Evolutionary conservation across 2,797 vertebrate species (phyloP).

Genomic region (Leuciscus waleckii): DNA sequence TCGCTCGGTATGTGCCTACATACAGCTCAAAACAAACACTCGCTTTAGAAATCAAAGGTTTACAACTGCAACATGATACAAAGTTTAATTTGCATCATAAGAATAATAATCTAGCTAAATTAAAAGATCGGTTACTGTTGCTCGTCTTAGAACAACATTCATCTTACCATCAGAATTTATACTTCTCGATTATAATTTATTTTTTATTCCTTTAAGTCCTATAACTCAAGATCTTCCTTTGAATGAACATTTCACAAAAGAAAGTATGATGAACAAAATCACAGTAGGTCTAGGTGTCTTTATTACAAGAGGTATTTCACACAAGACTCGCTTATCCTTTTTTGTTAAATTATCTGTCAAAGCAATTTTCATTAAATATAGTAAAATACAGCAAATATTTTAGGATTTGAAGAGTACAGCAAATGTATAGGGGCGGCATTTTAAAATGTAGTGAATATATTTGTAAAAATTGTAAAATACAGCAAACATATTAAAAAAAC

Average conservation of each 20-base stretch:
- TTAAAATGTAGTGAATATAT: neutral
- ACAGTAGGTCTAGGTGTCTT: neutral
- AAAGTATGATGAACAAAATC: neutral
- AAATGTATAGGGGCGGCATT: neutral
- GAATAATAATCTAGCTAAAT: neutral
- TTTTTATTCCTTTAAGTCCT: neutral
- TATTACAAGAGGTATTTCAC: neutral
- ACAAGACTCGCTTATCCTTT: neutral
- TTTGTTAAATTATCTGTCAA: neutral
- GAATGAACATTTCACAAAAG: neutral
- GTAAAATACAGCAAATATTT: neutral
- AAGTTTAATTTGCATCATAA: neutral
- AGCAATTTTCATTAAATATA: neutral
- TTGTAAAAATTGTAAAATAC: neutral
- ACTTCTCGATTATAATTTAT: too few species aligned
- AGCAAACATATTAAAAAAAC: neutral
- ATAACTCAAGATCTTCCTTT: neutral
- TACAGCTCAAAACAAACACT: neutral
- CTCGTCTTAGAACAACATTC: neutral
- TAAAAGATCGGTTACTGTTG: neutral
- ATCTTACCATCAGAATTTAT: too few species aligned
- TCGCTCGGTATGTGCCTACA: conserved; percentile 80
- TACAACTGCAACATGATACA: neutral
- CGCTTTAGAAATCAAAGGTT: too few species aligned
- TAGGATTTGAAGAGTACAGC: neutral